These are phyloP conservation scores for Holothuria glaberrima DNA, from an alignment of 35 echinoderm and acorn worm genomes.

Conservation along the genomic window DNA sequence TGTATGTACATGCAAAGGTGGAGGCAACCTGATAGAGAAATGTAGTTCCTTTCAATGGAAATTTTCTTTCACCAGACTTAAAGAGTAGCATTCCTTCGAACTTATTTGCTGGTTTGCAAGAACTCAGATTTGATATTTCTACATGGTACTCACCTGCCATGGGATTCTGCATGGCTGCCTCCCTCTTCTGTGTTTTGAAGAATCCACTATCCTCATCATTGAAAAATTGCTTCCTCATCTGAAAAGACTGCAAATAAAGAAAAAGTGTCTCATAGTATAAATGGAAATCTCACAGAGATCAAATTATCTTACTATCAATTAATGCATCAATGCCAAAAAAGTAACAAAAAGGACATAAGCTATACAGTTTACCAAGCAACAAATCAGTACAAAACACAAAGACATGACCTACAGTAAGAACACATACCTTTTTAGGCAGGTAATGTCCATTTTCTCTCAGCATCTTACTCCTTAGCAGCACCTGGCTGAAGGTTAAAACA, in stretches of 20 bases:
- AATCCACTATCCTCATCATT: slow-evolving; percentile 89
- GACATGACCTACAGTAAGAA: too few relatives aligned
- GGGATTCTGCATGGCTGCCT: slow-evolving; percentile 86
- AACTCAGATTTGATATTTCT: not conserved
- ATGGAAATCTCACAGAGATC: too few relatives aligned
- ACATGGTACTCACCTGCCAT: slow-evolving; percentile 80
- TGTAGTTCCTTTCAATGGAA: not conserved
- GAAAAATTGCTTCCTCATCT: slow-evolving; percentile 91
- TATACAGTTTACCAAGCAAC: too few relatives aligned
- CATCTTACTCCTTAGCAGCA: slow-evolving; percentile 88
- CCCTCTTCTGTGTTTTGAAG: slow-evolving; percentile 95
- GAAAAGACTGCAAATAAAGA: slow-evolving; percentile 79
- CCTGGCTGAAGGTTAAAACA: slow-evolving; percentile 75
- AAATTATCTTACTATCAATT: too few relatives aligned
- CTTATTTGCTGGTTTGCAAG: too few relatives aligned
- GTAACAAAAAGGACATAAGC: too few relatives aligned
- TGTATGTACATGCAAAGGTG: too few relatives aligned
- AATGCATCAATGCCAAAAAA: too few relatives aligned
- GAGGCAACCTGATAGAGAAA: too few relatives aligned
- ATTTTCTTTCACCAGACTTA: too few relatives aligned
- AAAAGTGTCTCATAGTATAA: too few relatives aligned
- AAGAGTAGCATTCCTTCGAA: not conserved
- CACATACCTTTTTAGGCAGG: slow-evolving; percentile 86
- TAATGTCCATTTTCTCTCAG: slow-evolving; percentile 97
- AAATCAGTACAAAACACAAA: too few relatives aligned